Conservation (phyloP, 2,888 invertebrate species). For the Limnephilus lunatus region DNA sequence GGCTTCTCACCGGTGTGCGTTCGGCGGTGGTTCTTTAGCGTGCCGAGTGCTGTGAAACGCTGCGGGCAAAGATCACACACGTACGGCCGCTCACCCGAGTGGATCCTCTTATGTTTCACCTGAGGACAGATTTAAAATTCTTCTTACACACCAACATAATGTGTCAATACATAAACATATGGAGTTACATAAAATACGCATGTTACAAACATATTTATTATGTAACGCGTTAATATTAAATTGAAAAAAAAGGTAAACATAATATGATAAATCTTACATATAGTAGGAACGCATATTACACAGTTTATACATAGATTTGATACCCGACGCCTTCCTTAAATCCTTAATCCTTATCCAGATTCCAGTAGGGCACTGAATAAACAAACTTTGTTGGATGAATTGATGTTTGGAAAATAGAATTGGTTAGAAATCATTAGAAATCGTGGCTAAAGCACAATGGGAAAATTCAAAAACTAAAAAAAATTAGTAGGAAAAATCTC, state of each 20-base stretch:
- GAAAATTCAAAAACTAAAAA: neutral
- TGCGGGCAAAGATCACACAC: slow-evolving; percentile 72
- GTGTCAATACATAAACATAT: neutral
- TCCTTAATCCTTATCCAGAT: neutral
- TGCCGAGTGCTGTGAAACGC: slow-evolving; percentile 72
- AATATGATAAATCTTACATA: too few relatives aligned
- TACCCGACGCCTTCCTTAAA: too few relatives aligned
- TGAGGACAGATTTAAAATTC: slow-evolving; percentile 11
- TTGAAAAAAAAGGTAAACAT: neutral
- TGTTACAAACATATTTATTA: neutral
- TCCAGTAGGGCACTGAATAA: neutral
- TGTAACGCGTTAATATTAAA: neutral
- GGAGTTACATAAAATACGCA: neutral
- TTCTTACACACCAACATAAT: neutral
- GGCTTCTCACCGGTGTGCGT: slow-evolving; percentile 73
- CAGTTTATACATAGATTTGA: too few relatives aligned
- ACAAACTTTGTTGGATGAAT: neutral
- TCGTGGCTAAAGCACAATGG: neutral
- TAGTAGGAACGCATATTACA: neutral
- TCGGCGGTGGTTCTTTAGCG: slow-evolving; percentile 72
- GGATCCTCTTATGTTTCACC: slow-evolving; percentile 71
- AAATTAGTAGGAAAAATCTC: neutral
- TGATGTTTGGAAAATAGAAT: neutral
- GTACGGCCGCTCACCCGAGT: slow-evolving; percentile 73
- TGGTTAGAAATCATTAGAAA: neutral